Base-by-base conservation (phyloP, 2,113 vertebrate genomes). In the Craseonycteris thonglongyai region DNA sequence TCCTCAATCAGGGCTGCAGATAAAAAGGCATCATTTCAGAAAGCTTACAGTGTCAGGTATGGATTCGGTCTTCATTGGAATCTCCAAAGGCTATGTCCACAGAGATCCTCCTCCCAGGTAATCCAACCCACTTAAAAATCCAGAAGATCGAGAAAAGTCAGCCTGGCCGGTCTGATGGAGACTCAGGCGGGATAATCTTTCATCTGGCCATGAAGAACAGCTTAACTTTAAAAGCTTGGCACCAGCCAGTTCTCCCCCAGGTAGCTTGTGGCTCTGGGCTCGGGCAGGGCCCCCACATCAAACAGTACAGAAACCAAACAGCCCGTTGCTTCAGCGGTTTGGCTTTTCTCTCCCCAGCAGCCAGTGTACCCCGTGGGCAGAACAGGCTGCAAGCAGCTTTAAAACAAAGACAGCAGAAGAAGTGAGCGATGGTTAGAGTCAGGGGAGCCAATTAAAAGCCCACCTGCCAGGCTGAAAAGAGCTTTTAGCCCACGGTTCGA, bases 391-490 rank as follows among this genome's bases (percentile, higher is more conserved):
- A 3, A 56, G 11, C 6, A 3, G 63, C 84, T 90, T 68, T 30
- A 10, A 76, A 82, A 24, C 11, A 22, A 54, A 21, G 18, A 75
- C 61, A 42, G 56, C 59, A 5, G 18, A 19, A 33, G 42, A 38
- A n/a, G 22, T 0, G 1, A 0, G 1, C 0, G 0, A 4, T 6
- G 35, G 42, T 45, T 35, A 8, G 7, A 1, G 0, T n/a, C 0
- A 0, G 65, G 22, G 22, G 21, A 26, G 61, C 42, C 7, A 14
- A 2, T 61, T 45, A 56, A 40, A 85, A 38, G 1, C 15, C 61
- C 22, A 3, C 10, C 28, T 3, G 51, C 47, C 38, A 58, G 6
- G 63, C 24, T 4, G 22, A 86, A 38, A 24, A 75, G 65, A 22
- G 26, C 69, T 40, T 76, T 26, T 2, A 56, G 75, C 12, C 33